Evolutionary conservation across 1,140 invertebrate genomes (phyloP), one percentile per base, ranked within the genome.

Genomic region (Zaprionus camerounensis): DNA sequence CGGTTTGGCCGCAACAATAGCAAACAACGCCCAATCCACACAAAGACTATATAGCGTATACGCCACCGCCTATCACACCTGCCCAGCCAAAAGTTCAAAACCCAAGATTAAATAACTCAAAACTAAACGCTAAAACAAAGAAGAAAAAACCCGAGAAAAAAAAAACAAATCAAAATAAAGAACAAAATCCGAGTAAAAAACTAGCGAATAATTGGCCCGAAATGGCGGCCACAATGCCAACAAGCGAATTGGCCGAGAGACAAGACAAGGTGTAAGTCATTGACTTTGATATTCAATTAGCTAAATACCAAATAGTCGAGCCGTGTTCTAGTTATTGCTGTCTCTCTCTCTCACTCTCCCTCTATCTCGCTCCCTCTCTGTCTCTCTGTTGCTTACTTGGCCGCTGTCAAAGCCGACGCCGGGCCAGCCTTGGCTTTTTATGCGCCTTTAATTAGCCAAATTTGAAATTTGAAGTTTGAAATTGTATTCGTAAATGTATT

Each of bases 261-360:
- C 74, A 36, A 78, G 79, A 74, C 77, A 69, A 62, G 78, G 73
- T 87, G 84, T 84, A 88, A 88, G 85, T 88, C 84, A 88, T 88
- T 88, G 84, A 88, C 84, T 88, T 88, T 88, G 84, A 88, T 90
- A 79, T 90, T 88, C 84, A 87, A 87, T 87, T 87, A 81, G 81
- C 64, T 61, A 86, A 87, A 87, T 78, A 86, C 81, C 84, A 80
- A 83, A 83, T 68, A 80, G 61, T 80, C 76, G 81, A 55, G 34
- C 53, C 49, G 53, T 70, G 69, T 64, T 71, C 59, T 64, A 64
- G 69, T 64, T 57, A 26, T 22, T 53, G 56, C 61, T 34, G 24
- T 31, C 13, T 56, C 26, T 5, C 24, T 24, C 26, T 24, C n/a
- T 7, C 13, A 11, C n/a, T 22, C 12, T 53, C 12, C 2, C 12